Evolutionary conservation across 1,140 invertebrate genomes (phyloP), one percentile per base, ranked within the genome.

Genomic region (Diprion similis): DNA sequence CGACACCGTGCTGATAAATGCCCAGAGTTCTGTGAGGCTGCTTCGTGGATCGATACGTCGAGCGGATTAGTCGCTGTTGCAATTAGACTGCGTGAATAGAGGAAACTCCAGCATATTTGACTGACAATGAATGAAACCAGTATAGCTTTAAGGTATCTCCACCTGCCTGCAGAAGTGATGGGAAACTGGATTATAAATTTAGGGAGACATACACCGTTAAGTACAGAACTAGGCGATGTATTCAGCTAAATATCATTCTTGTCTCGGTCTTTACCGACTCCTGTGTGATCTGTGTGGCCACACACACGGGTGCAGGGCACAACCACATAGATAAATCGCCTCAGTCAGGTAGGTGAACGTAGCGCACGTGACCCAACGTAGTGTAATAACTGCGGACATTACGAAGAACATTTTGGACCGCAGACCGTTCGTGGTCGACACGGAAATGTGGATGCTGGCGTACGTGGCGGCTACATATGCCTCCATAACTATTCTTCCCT

Each of bases 371-470:
- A 59, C 51, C 51, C 51, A 59, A 59, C 51, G 51, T 59, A 59
- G 51, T 59, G 51, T 59, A 59, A 59, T 59, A 59, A 59, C 51
- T 59, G 51, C 51, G 51, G 51, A 59, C 51, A 59, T 59, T 59
- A 59, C 51, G 51, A 59, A 59, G 51, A 59, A 59, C 51, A 59
- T 59, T 59, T 13, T 59, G 51, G 51, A 59, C 51, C 51, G 51
- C 51, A 59, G 51, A 59, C 51, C 51, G 51, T 59, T 59, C 51
- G 51, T 59, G 51, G 51, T 59, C 51, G 51, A 59, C 51, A 59
- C 51, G 51, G 51, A 59, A 59, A 59, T 59, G 51, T 59, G 51
- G 51, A 59, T 59, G 51, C 51, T 59, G 51, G 51, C 51, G 51
- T 59, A 59, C 51, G 51, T 59, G 51, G 51, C n/a, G 51, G 51